phyloP scores from a whole-genome alignment of 2,888 invertebrate species.

The Papilio gigon region DNA sequence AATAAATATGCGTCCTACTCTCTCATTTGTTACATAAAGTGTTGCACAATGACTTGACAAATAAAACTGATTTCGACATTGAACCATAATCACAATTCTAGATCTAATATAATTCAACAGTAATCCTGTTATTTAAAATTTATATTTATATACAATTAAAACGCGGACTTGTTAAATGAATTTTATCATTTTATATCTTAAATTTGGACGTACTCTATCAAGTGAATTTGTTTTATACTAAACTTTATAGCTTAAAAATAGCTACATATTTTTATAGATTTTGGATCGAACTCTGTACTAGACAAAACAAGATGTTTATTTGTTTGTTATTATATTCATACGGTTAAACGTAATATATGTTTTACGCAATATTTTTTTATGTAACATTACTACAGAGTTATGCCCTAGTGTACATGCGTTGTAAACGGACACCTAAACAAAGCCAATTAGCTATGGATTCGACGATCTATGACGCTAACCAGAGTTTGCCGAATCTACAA shows the following conservation, averaged over 20 bases:
- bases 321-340: not conserved
- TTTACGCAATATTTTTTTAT: slow-evolving; percentile 10
- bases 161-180: too few species aligned
- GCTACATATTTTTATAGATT: too few species aligned
- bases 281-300: not conserved
- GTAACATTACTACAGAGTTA: slow-evolving; percentile 15
- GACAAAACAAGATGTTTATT: not conserved
- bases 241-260: too few species aligned
- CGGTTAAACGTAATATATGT: not conserved
- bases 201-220: too few species aligned
- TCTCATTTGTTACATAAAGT: not conserved
- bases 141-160: not conserved
- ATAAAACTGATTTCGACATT: not conserved
- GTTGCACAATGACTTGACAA: not conserved
- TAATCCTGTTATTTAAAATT: not conserved
- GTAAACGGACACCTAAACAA: not conserved
- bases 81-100: not conserved
- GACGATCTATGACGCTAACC: too few species aligned
- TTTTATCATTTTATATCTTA: too few species aligned
- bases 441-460: not conserved
- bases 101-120: not conserved
- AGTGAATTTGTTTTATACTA: not conserved
- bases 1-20: not conserved
- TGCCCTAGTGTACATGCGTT: too few species aligned
- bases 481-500: too few species aligned